phyloP scores from a whole-genome alignment of 2,113 vertebrate species.

The Mohoua ochrocephala region DNA sequence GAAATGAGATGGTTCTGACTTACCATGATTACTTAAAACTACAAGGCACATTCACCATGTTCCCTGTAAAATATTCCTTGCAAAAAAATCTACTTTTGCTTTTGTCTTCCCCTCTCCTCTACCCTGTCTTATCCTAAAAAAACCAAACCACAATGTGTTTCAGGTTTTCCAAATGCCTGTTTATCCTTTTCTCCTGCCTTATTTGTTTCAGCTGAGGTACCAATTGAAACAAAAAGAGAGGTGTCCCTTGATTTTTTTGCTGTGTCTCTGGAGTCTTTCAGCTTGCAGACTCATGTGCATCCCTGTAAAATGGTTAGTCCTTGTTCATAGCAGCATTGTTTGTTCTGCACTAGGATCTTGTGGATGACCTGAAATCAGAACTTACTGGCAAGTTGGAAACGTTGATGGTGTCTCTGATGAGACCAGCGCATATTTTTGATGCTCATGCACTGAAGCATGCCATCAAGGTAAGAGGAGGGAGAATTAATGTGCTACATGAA shows the following conservation, averaged over 20 bases:
- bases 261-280: background rate
- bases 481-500: background rate
- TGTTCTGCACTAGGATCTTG: conserved; percentile 78
- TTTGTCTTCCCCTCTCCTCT: accelerated
- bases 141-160: accelerated
- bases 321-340: background rate
- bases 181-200: background rate
- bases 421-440: conserved; percentile 77
- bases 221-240: background rate
- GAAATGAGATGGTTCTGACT: background rate
- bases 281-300: background rate
- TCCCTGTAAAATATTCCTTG: background rate
- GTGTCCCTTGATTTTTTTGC: background rate
- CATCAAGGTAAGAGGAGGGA: conserved; percentile 82
- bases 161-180: background rate
- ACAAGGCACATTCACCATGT: accelerated
- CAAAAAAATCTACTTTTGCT: background rate
- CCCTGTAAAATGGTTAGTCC: background rate
- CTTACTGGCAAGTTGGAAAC: conserved; percentile 90
- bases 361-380: conserved; percentile 89
- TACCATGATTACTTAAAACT: background rate
- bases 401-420: conserved; percentile 89
- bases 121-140: background rate
- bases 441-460: conserved; percentile 86
- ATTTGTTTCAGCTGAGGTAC: background rate